A percentile compares a stretch with the other conserved stretches of the same genome.
Conservation (phyloP, 2,113 vertebrate species). For the Sylvia atricapilla region DNA sequence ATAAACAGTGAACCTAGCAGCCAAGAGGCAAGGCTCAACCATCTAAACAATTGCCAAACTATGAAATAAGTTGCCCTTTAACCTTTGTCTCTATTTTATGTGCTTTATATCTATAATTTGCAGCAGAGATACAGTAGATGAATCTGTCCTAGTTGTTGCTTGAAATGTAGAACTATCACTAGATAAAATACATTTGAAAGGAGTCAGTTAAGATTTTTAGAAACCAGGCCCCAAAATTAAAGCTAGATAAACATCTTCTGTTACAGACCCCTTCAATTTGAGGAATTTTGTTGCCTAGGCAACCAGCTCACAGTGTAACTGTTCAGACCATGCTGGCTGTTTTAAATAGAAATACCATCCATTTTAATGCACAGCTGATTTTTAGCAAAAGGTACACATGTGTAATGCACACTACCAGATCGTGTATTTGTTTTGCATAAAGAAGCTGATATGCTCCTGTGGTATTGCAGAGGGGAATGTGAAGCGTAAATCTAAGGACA, state of each 20-base stretch:
- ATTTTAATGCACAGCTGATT: not conserved
- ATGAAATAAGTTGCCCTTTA: not conserved
- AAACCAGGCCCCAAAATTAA: not conserved
- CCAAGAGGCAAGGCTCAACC: not conserved
- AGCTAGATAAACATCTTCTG: not conserved
- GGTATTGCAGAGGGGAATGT: not conserved
- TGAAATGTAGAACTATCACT: not conserved
- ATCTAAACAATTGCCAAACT: not conserved
- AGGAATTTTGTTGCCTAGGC: constrained; percentile 38
- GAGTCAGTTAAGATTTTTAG: constrained; percentile 13
- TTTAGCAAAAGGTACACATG: not conserved
- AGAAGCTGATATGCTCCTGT: not conserved
- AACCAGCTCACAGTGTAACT: not conserved
- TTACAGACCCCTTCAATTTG: not conserved
- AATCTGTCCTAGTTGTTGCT: not conserved
- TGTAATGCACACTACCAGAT: not conserved
- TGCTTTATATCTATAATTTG: not conserved
- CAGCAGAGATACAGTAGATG: not conserved
- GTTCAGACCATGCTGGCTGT: not conserved
- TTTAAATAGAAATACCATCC: not conserved
- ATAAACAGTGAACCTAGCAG: not conserved
- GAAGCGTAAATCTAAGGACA: not conserved
- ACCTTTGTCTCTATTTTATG: not conserved
- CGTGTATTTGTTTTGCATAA: not conserved
- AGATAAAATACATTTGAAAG: not conserved